Base-by-base conservation (phyloP, 2,113 vertebrate genomes). In the Acrocephalus kingi region DNA sequence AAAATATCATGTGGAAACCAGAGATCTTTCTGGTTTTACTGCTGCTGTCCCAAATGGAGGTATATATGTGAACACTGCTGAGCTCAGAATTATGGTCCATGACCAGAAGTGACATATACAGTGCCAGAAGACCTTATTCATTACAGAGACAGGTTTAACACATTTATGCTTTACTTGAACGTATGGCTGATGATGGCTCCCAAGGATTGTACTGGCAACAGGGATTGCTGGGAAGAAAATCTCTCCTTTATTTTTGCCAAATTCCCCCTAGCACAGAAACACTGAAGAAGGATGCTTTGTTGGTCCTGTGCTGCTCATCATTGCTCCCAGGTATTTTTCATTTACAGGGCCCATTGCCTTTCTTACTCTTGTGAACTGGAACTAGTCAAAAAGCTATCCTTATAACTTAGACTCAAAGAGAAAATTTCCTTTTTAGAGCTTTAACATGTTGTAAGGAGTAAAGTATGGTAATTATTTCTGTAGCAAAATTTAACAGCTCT, bases 1-100 rank as follows among this genome's bases (percentile, higher is more conserved):
- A 84, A 93, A 96, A 92, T 63, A 59, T 59, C 61, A 52, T 93
- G 75, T 31, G 45, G 79, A 93, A 96, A 90, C 35, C 90, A 93
- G 92, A 94, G 56, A 93, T 51, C 61, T 90, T 81, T 81, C 74
- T 35, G 39, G 4, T 90, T 97, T 96, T 81, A 89, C 52, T 89
- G 84, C 73, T 25, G 25, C 78, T 95, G 49, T 90, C 90, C 85
- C 72, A 90, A 84, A 84, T 51, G 35, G 64, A 92, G 72, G n/a
- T 54, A 89, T 61, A 41, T 41, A 83, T 39, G 48, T 67, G 68
- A 91, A 84, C n/a, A 54, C 7, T 75, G 22, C 80, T 72, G 76
- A 90, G 52, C 28, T 93, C 52, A 90, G 68, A 94, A 55, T 92
- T 95, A 92, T 35, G 12, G 59, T 83, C 77, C 90, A 78, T 93